Base-by-base conservation (phyloP, 1,140 invertebrate species). In the Drosophila asahinai region DNA sequence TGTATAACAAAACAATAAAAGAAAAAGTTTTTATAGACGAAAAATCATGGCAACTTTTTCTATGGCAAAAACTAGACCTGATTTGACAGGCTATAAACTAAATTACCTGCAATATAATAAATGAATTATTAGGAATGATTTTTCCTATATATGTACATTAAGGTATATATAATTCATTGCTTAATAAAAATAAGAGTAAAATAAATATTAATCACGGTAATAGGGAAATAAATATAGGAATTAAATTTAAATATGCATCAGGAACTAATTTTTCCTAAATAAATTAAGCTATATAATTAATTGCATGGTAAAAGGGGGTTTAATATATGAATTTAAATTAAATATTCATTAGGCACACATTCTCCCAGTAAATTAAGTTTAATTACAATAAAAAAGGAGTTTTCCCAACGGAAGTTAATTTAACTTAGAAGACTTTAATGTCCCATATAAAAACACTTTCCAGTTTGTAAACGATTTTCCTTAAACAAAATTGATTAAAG, bases 1-100 rank as follows among this genome's bases (percentile, higher is more conserved):
- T 65, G 60, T 65, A 52, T 27, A 45, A 22, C 22, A 55, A 47
- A 47, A 54, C 33, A 68, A 68, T 57, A 48, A 71, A 48, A n/a
- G 19, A 57, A 57, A 52, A 66, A 63, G 19, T 54, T 63, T 48
- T 47, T 19, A n/a, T 47, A 63, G 30, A 27, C 64, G 14, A 47
- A 33, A 30, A 15, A 38, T 55, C 52, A 9, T n/a, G 11, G 3
- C 57, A 43, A 65, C 14, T 62, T 62, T 43, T 11, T 54, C n/a
- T 40, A 38, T 55, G 5, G 30, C 1, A 40, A 22, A 55, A 55
- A 55, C 19, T 22, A 11, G 19, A n/a, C 0, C 19, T 40, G 15
- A 33, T 52, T 52, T 52, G 3, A 33, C 17, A 17, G 6, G 11
- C 5, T 15, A 55, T 55, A 55, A 40, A 40, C 17, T 38, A 38